Percentiles rank a stretch among this genome's conserved stretches.
Evolutionary conservation across 2,797 vertebrate species (phyloP).

Genomic region (Yasuhikotakia modesta): DNA sequence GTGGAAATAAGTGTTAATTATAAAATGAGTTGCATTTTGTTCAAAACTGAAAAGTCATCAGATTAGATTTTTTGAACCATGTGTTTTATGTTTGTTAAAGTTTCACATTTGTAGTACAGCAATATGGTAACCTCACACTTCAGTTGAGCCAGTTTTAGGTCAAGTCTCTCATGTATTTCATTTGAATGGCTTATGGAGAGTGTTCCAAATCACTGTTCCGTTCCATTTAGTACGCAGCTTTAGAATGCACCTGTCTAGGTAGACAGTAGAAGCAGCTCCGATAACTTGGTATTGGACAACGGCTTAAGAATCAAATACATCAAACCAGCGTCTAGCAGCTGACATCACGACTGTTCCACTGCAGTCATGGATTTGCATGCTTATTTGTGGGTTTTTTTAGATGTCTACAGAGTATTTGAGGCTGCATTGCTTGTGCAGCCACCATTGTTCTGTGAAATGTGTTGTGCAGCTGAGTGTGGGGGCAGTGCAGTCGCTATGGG

Average conservation of each 20-base stretch:
- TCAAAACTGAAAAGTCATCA: no score
- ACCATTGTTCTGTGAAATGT: constrained; percentile 19
- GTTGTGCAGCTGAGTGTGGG: neutral
- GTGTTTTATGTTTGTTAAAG: neutral
- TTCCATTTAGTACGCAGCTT: neutral
- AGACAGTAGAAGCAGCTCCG: neutral
- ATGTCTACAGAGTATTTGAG: constrained; percentile 5
- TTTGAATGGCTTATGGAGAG: no score
- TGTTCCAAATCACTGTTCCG: neutral
- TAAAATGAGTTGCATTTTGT: no score
- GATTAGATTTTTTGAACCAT: no score
- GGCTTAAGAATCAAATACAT: neutral
- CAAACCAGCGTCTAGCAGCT: neutral
- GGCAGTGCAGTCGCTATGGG: neutral
- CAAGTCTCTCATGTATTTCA: neutral
- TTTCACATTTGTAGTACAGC: no score
- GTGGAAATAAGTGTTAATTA: no score
- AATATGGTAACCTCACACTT: neutral
- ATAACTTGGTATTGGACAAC: no score
- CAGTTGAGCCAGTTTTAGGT: neutral
- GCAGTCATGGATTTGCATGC: constrained; percentile 9
- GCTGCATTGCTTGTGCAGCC: constrained; percentile 24
- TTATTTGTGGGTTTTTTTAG: constrained; percentile 17
- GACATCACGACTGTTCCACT: neutral
- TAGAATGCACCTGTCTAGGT: neutral